Conservation (phyloP, 2,797 vertebrate species). For the Cottoperca gobio region DNA sequence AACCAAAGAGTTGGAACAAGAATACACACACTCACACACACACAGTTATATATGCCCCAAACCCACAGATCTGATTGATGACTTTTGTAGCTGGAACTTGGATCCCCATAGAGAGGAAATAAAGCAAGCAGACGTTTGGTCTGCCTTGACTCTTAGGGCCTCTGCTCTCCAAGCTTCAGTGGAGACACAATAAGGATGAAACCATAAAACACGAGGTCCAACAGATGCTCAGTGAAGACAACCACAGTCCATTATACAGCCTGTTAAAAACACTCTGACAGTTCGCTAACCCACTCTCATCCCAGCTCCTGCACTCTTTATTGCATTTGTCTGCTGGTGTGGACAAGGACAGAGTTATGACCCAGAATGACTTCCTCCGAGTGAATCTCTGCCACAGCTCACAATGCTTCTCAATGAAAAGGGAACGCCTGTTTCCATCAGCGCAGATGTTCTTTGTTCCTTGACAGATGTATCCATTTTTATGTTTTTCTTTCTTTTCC, state of each 20-base stretch:
- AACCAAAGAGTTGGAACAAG: background rate
- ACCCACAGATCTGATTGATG: slow-evolving; percentile 33
- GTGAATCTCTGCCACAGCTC: slow-evolving; percentile 33
- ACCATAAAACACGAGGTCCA: slow-evolving; percentile 76
- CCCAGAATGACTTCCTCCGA: slow-evolving; percentile 45
- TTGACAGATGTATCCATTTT: slow-evolving; percentile 69
- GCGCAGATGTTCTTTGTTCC: slow-evolving; percentile 77
- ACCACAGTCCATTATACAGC: slow-evolving; percentile 78
- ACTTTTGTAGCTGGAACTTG: slow-evolving; percentile 17
- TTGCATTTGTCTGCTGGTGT: slow-evolving; percentile 62
- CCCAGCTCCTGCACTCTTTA: slow-evolving; percentile 41
- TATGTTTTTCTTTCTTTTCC: slow-evolving; percentile 33
- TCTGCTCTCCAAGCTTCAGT: slow-evolving; percentile 49
- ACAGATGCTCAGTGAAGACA: slow-evolving; percentile 74
- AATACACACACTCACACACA: background rate
- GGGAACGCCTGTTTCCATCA: slow-evolving; percentile 50
- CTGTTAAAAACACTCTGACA: slow-evolving; percentile 68
- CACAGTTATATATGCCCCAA: background rate
- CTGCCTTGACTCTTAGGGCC: slow-evolving; percentile 39
- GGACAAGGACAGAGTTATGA: slow-evolving; percentile 71
- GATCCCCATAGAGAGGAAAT: slow-evolving; percentile 48
- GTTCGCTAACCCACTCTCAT: slow-evolving; percentile 58
- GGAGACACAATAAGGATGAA: slow-evolving; percentile 64
- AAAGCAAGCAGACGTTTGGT: slow-evolving; percentile 44
- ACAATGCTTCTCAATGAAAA: slow-evolving; percentile 45